Base-by-base conservation (phyloP, 2,113 vertebrate genomes). In the Peromyscus californicus region DNA sequence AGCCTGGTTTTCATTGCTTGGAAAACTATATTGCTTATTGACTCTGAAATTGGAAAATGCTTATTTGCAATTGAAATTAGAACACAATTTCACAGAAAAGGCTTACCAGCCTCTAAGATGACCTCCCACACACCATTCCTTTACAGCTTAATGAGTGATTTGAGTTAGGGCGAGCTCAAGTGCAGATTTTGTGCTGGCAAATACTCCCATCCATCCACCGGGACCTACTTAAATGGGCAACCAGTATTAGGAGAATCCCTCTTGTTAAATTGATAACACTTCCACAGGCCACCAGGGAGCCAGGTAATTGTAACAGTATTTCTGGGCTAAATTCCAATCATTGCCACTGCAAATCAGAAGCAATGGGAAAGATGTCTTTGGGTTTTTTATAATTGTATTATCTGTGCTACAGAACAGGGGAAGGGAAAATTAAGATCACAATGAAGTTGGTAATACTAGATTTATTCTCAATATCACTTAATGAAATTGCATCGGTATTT, bases 11-110 rank as follows among this genome's bases (percentile, higher is more conserved):
- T 63, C n/a, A n/a, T 95, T 21, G 11, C 78, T 45, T 82, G 94
- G 80, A 91, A 96, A 92, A 89, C 11, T n/a, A 8, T 42, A 86
- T 69, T 89, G 67, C 61, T 95, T 94, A 48, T 91, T 92, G 85
- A 78, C 65, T 94, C 80, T 45, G 54, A 96, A 94, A 93, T 63
- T 89, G 70, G 72, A 89, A 93, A 94, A 75, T 86, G 39, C 80
- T 88, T 84, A 91, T 95, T 92, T 96, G 72, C 42, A 59, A n/a
- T 91, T 94, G 45, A 84, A 89, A 94, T 74, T 67, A 95, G 82
- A 89, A 76, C 59, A 70, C 24, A 33, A 2, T 61, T 82, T 90
- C 92, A 76, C 69, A 89, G 90, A 59, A 97, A 97, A 94, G 2
- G 2, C 75, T 94, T 97, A 90, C 86, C 79, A 84, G 94, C 59